Conservation (phyloP, 2,888 invertebrate species). For the Synanthedon vespiformis region DNA sequence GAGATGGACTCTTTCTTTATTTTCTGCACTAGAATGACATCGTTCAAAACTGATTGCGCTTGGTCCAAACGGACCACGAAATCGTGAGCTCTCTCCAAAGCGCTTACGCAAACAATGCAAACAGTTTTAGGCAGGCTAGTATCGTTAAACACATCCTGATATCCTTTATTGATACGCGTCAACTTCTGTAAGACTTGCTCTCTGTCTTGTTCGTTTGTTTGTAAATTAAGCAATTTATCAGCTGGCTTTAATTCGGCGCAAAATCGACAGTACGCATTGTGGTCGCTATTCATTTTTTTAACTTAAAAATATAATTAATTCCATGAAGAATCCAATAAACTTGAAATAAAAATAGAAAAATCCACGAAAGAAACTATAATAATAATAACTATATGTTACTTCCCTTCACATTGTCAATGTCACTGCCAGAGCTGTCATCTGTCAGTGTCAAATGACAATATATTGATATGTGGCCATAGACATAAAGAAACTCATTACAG, state of each 20-base stretch:
- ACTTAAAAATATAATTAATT: conserved; percentile 8
- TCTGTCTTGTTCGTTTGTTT: conserved; percentile 16
- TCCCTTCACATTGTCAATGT: too few species aligned
- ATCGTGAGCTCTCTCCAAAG: conserved; percentile 31
- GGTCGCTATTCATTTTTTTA: conserved; percentile 17
- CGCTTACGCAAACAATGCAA: conserved; percentile 31
- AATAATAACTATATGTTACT: too few species aligned
- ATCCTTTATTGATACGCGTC: conserved; percentile 23
- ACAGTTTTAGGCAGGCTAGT: conserved; percentile 30
- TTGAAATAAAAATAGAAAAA: too few species aligned
- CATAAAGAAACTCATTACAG: too few species aligned
- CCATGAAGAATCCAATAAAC: background rate
- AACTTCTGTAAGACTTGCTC: conserved; percentile 28
- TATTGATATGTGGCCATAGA: too few species aligned
- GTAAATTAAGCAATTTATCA: conserved; percentile 27
- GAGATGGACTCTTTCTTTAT: conserved; percentile 22
- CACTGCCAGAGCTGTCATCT: too few species aligned
- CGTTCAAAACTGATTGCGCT: conserved; percentile 27
- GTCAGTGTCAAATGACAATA: too few species aligned
- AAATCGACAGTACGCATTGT: conserved; percentile 25
- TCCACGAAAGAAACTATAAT: too few species aligned
- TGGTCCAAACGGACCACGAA: conserved; percentile 33
- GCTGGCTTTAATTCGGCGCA: conserved; percentile 34
- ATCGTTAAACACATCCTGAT: conserved; percentile 19
- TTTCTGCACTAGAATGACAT: conserved; percentile 14